These are phyloP conservation scores for Equus przewalskii DNA, from an alignment of 2,113 vertebrate genomes.

Conservation along the genomic window DNA sequence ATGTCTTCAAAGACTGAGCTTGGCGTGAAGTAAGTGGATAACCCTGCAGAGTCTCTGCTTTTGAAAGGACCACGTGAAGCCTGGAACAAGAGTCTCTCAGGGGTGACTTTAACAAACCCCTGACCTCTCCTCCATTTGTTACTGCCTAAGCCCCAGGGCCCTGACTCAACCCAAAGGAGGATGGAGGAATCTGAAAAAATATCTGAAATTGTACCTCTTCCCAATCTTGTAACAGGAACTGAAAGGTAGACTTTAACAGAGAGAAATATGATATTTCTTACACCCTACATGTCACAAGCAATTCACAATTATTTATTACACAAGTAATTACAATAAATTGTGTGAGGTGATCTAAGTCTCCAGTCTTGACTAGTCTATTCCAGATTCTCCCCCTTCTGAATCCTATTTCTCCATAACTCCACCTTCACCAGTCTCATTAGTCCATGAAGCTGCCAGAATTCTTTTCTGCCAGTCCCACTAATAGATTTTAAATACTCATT, in stretches of 20 bases:
- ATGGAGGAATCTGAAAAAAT: neutral
- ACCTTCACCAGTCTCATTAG: neutral
- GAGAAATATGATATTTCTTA: conserved; percentile 23
- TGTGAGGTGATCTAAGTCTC: neutral
- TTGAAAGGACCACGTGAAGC: neutral
- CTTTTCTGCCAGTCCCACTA: neutral
- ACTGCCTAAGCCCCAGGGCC: neutral
- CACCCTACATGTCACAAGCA: neutral
- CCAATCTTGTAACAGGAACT: neutral
- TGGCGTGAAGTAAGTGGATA: neutral
- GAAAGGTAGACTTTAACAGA: conserved; percentile 5
- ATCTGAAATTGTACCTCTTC: neutral
- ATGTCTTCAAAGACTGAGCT: neutral
- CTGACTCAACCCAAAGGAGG: neutral
- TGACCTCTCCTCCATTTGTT: neutral
- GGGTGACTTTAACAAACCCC: neutral
- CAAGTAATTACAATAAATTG: neutral
- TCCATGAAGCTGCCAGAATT: neutral
- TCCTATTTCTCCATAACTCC: neutral
- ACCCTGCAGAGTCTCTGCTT: neutral
- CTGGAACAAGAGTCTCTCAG: neutral
- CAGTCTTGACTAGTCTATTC: neutral
- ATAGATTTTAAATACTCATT: neutral
- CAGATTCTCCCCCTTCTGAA: neutral
- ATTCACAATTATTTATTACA: neutral